phyloP scores from a whole-genome alignment of 2,797 vertebrate species.

The Scomberomorus guttatus region DNA sequence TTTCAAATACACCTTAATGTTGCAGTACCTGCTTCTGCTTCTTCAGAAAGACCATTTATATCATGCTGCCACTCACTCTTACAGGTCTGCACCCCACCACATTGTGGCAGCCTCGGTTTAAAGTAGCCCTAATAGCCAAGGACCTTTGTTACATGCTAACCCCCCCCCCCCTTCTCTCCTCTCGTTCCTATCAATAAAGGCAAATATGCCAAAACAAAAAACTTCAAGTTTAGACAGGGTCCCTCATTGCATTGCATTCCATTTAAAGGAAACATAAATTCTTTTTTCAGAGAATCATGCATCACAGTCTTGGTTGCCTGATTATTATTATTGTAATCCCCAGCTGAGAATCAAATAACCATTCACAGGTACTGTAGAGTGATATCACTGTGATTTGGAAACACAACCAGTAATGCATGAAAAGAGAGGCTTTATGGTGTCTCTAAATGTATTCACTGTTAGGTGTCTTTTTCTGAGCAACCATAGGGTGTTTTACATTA shows the following conservation, averaged over 20 bases:
- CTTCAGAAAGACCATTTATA: not conserved
- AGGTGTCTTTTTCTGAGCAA: conserved; percentile 42
- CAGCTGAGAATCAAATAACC: conserved; percentile 2
- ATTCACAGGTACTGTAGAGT: not conserved
- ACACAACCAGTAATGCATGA: conserved; percentile 12
- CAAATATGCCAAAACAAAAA: too few relatives aligned
- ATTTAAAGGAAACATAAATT: not conserved
- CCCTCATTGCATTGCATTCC: not conserved
- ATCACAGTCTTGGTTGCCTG: not conserved
- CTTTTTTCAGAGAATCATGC: not conserved
- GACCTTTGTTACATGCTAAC: too few relatives aligned
- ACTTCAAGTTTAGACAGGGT: not conserved
- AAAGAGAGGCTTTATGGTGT: conserved; percentile 6
- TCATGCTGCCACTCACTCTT: not conserved
- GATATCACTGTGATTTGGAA: conserved; percentile 2
- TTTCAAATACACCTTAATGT: not conserved
- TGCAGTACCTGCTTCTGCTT: too few relatives aligned
- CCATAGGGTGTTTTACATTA: conserved; percentile 56
- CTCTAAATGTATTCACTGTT: conserved; percentile 51
- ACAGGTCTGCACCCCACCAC: too few relatives aligned
- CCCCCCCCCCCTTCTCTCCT: too few relatives aligned
- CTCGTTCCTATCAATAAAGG: too few relatives aligned
- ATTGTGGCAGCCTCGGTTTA: not conserved
- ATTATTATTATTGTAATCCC: not conserved
- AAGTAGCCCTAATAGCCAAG: too few relatives aligned